Percentiles rank a stretch among this genome's conserved stretches.
Evolutionary conservation across 2,888 invertebrate genomes (phyloP).

Genomic region (Meliscaeva auricollis): DNA sequence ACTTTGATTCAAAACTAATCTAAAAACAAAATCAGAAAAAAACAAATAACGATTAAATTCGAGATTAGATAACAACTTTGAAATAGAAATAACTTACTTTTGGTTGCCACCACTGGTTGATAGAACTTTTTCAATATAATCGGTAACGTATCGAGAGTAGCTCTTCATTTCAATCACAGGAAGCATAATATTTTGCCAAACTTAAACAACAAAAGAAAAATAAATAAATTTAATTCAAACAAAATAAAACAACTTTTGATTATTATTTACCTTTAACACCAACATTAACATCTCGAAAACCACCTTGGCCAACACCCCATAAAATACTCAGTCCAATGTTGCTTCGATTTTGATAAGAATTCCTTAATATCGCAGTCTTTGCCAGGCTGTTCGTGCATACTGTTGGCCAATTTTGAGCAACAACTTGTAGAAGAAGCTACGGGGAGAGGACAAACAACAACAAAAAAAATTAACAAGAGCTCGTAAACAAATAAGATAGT

Average conservation of each 20-base stretch:
- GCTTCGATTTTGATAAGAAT: slow-evolving; percentile 91
- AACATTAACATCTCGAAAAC: slow-evolving; percentile 87
- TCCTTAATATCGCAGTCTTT: slow-evolving; percentile 87
- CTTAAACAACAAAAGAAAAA: slow-evolving; percentile 80
- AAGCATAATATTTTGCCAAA: slow-evolving; percentile 91
- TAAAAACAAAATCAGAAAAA: slow-evolving; percentile 23
- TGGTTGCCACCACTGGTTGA: slow-evolving; percentile 75
- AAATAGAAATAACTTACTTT: slow-evolving; percentile 61
- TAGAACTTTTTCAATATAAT: slow-evolving; percentile 85
- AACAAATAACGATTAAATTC: neutral
- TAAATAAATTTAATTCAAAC: neutral
- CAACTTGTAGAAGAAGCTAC: slow-evolving; percentile 88
- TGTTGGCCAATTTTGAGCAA: slow-evolving; percentile 88
- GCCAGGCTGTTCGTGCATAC: slow-evolving; percentile 87
- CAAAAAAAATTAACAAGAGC: neutral
- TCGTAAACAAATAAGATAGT: too few species aligned
- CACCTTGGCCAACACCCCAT: slow-evolving; percentile 92
- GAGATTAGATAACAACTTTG: neutral
- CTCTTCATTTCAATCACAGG: slow-evolving; percentile 89
- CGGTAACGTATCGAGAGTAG: slow-evolving; percentile 88
- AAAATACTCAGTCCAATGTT: slow-evolving; percentile 89
- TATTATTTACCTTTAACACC: slow-evolving; percentile 88
- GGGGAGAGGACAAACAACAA: neutral
- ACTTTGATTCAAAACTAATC: slow-evolving; percentile 77
- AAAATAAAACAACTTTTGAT: neutral